Conservation (phyloP, 2,797 vertebrate species). For the Vireo griseus region DNA sequence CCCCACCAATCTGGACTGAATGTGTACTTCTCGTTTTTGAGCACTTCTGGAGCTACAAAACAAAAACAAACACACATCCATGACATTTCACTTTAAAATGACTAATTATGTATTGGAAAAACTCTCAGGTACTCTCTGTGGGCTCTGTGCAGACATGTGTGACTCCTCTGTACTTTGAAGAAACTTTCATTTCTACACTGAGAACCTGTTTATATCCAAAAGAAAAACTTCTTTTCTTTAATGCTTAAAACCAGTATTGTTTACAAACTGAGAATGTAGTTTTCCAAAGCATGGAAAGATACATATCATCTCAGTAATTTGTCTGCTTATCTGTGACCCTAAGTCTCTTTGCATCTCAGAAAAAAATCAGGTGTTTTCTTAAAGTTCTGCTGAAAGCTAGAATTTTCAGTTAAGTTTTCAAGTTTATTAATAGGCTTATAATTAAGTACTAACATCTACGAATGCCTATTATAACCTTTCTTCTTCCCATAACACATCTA, state of each 20-base stretch:
- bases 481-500: not conserved
- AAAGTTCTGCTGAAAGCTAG: not conserved
- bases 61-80: not conserved
- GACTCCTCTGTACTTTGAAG: not conserved
- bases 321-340: not conserved
- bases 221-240: not conserved
- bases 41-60: conserved; percentile 86
- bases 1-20: conserved; percentile 95
- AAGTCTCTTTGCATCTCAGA: not conserved
- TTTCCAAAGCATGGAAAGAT: not conserved
- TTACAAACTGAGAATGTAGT: not conserved
- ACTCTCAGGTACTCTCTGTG: not conserved
- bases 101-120: not conserved
- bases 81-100: not conserved
- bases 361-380: not conserved
- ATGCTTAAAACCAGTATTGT: not conserved
- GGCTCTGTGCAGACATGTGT: not conserved
- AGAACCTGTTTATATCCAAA: not conserved
- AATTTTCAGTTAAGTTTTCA: not conserved
- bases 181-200: not conserved
- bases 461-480: not conserved
- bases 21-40: conserved; percentile 86
- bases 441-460: not conserved
- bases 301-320: not conserved
- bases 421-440: not conserved